phyloP scores from a whole-genome alignment of 53 echinoderm and acorn worm species.

The Temnopleurus reevesii region DNA sequence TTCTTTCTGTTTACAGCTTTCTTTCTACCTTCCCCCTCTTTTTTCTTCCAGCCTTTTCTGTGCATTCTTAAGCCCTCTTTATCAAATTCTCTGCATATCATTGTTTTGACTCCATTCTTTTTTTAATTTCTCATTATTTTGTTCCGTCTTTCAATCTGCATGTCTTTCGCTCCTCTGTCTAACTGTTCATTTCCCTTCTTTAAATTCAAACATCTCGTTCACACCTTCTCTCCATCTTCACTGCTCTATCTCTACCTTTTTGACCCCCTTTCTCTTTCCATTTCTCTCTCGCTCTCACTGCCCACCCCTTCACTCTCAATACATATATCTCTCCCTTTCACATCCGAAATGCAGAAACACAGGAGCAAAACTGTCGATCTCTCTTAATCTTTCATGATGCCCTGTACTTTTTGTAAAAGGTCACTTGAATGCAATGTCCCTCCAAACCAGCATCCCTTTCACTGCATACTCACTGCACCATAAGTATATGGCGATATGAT shows the following conservation, averaged over 20 bases:
- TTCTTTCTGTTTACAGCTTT: not conserved
- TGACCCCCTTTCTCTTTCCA: not conserved
- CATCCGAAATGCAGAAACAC: not conserved
- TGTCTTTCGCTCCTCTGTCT: too few relatives aligned
- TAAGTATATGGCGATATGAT: not conserved
- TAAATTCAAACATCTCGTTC: not conserved
- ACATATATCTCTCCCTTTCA: not conserved
- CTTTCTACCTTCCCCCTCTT: not conserved
- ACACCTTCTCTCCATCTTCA: not conserved
- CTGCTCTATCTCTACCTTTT: not conserved
- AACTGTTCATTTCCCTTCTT: too few relatives aligned
- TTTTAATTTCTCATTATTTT: not conserved
- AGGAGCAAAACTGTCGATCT: not conserved
- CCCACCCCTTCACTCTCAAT: not conserved
- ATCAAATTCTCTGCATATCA: not conserved
- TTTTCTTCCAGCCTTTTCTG: not conserved
- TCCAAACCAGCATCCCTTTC: not conserved
- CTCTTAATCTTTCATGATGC: slow-evolving; percentile 27
- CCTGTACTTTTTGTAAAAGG: slow-evolving; percentile 10
- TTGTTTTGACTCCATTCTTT: not conserved
- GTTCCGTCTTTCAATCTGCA: too few relatives aligned
- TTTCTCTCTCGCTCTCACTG: not conserved
- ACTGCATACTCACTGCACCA: not conserved
- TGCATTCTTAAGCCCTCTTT: not conserved
- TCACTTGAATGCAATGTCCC: not conserved